Percentiles rank a stretch among this genome's conserved stretches.
Evolutionary conservation across 2,113 vertebrate species (phyloP).

Genomic region (Seriola aureovittata): DNA sequence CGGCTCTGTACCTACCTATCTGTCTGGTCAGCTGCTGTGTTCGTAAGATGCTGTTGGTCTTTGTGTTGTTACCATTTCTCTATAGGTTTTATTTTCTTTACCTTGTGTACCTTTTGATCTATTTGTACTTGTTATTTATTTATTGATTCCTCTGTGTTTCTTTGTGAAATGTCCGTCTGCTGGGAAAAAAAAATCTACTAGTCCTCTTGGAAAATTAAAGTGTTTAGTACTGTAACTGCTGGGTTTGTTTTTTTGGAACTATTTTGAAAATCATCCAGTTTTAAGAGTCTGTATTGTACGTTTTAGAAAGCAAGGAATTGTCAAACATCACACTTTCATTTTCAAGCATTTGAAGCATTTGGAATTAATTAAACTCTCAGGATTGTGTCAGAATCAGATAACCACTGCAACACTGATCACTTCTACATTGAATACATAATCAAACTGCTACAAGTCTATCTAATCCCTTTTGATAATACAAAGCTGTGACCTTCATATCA

Average conservation of each 20-base stretch:
- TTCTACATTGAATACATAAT: background rate
- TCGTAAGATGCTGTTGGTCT: constrained; percentile 44
- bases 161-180: constrained; percentile 66
- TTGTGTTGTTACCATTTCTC: constrained; percentile 45
- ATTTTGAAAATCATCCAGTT: background rate
- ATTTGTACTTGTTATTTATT: constrained; percentile 64
- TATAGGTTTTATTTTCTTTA: constrained; percentile 42
- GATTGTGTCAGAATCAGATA: background rate
- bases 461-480: no score
- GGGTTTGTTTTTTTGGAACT: background rate
- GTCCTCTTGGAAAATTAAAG: constrained; percentile 70
- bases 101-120: constrained; percentile 44
- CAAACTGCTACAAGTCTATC: background rate
- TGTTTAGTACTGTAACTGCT: constrained; percentile 54
- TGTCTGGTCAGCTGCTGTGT: constrained; percentile 60
- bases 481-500: background rate
- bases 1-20: constrained; percentile 32
- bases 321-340: background rate
- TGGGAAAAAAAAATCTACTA: constrained; percentile 38
- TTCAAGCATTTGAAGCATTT: background rate
- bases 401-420: no score
- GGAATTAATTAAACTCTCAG: background rate
- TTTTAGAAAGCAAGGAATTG: background rate
- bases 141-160: constrained; percentile 58
- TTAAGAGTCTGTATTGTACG: background rate